phyloP scores from a whole-genome alignment of 2,797 vertebrate species.

The Gallinago nigripennis region DNA sequence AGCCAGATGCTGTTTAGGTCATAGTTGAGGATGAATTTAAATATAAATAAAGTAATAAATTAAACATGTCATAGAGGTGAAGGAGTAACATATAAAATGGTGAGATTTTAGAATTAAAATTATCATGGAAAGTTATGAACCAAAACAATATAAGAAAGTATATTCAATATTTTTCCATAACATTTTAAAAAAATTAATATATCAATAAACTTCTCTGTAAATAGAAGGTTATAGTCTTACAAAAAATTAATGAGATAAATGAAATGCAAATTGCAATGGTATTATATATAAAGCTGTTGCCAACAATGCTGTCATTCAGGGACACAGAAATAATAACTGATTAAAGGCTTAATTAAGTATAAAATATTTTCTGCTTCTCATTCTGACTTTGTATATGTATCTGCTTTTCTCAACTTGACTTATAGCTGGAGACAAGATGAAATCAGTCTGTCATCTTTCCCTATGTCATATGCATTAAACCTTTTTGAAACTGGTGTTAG shows the following conservation, averaged over 20 bases:
- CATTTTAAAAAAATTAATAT: neutral
- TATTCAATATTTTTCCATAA: neutral
- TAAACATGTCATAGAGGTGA: accelerated
- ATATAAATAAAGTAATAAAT: neutral
- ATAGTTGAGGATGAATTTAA: neutral
- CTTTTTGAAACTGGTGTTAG: neutral
- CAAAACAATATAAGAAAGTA: neutral
- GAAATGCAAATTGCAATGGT: neutral
- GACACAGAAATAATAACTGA: neutral
- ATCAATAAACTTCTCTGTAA: neutral
- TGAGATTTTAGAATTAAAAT: neutral
- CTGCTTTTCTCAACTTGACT: neutral
- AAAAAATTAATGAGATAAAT: neutral
- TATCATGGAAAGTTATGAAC: neutral
- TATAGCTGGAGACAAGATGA: neutral
- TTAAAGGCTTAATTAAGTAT: neutral
- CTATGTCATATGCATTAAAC: neutral
- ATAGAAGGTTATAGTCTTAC: neutral
- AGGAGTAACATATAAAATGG: neutral
- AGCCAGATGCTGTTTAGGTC: neutral
- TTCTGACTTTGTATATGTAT: neutral
- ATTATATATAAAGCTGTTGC: neutral
- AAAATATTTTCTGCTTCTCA: neutral
- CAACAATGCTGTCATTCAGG: neutral
- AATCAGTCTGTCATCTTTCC: neutral